Evolutionary conservation across 2,113 vertebrate genomes (phyloP), one percentile per base, ranked within the genome.

Genomic region (Bujurquina vittata): DNA sequence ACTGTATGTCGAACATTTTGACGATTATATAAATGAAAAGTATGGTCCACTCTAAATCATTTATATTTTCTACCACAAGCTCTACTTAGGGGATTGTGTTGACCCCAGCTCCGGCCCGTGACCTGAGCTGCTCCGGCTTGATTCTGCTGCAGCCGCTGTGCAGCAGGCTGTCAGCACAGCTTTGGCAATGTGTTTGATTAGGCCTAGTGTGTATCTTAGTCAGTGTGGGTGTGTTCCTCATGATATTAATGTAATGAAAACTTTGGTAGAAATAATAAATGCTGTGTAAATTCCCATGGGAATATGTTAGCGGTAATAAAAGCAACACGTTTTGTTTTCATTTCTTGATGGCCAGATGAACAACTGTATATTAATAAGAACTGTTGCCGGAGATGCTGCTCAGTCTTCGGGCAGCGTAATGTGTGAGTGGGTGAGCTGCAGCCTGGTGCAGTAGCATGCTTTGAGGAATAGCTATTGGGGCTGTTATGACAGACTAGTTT

Each of bases 1-100:
- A 85, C 20, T 60, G 75, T 91, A 76, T 82, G 80, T 69, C 7
- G 40, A 23, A 65, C 0, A 15, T 56, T 73, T 57, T 57, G 55
- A 57, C 22, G 23, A 17, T 5, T 7, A 65, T 1, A n/a, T 7
- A 2, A 15, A 69, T 56, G 60, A 37, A n/a, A 5, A 18, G 14
- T 52, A 4, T 61, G 18, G 31, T 15, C 29, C 3, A 3, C 12
- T 43, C 7, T 69, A 20, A 75, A 58, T 35, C 35, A 35, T 35
- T 35, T 35, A 35, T 35, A 35, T 35, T 35, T 35, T 35, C 35
- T 9, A 35, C 15, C 43, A 75, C 62, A 96, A 93, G 35, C 35
- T 35, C 60, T 93, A 93, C 75, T 92, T 91, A 0, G 87, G 83
- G 15, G 84, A 88, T 20, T 94, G 94, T 88, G 92, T 90, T 11